These are phyloP conservation scores for Pangasius mekongensis DNA, from an alignment of 2,797 vertebrate species.

Conservation along the genomic window DNA sequence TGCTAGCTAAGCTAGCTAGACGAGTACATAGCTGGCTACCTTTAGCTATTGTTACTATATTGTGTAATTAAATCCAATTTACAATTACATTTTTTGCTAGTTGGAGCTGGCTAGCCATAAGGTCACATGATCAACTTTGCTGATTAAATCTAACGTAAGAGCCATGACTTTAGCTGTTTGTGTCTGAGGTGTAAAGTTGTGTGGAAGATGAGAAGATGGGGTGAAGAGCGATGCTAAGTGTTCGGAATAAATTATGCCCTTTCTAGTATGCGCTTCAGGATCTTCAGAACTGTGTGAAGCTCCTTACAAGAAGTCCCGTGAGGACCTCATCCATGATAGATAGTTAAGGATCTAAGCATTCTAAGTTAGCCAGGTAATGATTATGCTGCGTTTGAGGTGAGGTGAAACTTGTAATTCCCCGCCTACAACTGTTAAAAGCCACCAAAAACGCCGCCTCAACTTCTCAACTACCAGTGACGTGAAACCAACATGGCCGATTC, in stretches of 20 bases:
- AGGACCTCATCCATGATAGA: not conserved
- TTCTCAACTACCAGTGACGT: not conserved
- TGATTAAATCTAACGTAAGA: not conserved
- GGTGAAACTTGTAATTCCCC: not conserved
- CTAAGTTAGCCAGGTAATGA: not conserved
- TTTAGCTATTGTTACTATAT: not conserved
- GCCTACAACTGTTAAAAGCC: not conserved
- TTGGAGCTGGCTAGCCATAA: not conserved
- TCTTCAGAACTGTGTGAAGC: not conserved
- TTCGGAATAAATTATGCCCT: not conserved
- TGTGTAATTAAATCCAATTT: not conserved
- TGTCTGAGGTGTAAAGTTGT: not conserved
- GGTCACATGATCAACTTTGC: not conserved
- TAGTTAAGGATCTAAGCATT: too few species aligned
- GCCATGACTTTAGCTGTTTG: not conserved
- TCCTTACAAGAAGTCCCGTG: not conserved
- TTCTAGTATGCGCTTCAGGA: not conserved
- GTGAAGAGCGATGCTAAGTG: not conserved
- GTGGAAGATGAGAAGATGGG: not conserved
- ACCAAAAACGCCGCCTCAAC: not conserved
- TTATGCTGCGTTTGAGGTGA: not conserved
- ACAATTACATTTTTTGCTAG: not conserved
- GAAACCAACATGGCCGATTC: not conserved
- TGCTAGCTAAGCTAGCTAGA: not conserved
- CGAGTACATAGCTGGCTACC: not conserved